Base-by-base conservation (phyloP, 2,797 vertebrate genomes). In the Falco naumanni region DNA sequence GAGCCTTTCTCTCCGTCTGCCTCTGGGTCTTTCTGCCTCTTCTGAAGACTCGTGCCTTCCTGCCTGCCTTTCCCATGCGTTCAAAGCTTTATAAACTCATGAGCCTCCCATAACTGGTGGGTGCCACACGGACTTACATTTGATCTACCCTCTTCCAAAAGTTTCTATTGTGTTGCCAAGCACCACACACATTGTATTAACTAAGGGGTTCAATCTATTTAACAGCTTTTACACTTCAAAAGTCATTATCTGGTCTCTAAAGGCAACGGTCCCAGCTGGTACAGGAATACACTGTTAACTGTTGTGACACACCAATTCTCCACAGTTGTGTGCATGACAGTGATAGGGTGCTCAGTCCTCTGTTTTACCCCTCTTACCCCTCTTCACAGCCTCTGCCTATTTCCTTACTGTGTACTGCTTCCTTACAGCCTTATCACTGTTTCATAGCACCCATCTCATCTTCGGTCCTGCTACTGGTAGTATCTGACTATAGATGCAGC, bases 311-410 rank as follows among this genome's bases (percentile, higher is more conserved):
- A n/a, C n/a, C n/a, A n/a, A n/a, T n/a, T n/a, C n/a, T n/a, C n/a
- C n/a, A n/a, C n/a, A n/a, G 0, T 39, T 9, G 25, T 2, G 16
- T n/a, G n/a, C 54, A 21, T 0, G 1, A 2, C 41, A 16, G 18
- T 3, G 51, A 26, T 3, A 6, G 34, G 22, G 8, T 54, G 15
- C n/a, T 90, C 77, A 34, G 37, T 10, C n/a, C 57, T 64, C 25
- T 3, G 5, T 11, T 70, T 81, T 39, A 39, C 50, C 34, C 17
- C 39, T 47, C 16, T 7, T 6, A 34, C n/a, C n/a, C n/a, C n/a
- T n/a, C n/a, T n/a, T n/a, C n/a, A 14, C 70, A 78, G 53, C 28
- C n/a, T 78, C 48, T 53, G 41, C 59, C 54, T 28, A 8, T 71
- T 75, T 37, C 47, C 61, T 39, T 39, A 39, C 39, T 39, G 39